Percentiles rank a stretch among this genome's conserved stretches.
These are phyloP conservation scores for Wasmannia auropunctata DNA, from an alignment of 1,140 invertebrate species.

Conservation along the genomic window DNA sequence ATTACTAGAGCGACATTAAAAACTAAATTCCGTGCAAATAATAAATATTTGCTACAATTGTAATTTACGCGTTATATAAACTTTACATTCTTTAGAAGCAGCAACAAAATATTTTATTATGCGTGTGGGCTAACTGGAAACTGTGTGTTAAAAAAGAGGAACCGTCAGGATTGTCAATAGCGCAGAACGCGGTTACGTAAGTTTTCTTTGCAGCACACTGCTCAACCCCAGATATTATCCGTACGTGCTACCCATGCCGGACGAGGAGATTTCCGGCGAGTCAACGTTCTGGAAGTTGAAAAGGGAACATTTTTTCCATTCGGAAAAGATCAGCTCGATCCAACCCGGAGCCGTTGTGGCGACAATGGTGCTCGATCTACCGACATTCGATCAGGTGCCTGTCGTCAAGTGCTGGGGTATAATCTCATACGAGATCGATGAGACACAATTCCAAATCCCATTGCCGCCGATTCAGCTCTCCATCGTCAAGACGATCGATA, in stretches of 20 bases:
- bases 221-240: slow-evolving; percentile 75
- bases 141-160: neutral
- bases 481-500: slow-evolving; percentile 67
- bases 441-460: slow-evolving; percentile 74
- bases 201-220: slow-evolving; percentile 70
- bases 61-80: neutral
- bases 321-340: slow-evolving; percentile 67
- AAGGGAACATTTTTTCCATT: slow-evolving; percentile 60
- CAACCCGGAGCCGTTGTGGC: slow-evolving; percentile 64
- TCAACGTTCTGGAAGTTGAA: slow-evolving; percentile 76
- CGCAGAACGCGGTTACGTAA: neutral
- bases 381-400: slow-evolving; percentile 70
- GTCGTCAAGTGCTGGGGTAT: slow-evolving; percentile 70
- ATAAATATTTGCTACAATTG: neutral
- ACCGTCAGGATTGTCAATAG: neutral
- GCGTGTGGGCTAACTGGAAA: neutral
- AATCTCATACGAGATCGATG: slow-evolving; percentile 77
- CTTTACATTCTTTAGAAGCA: neutral
- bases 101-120: neutral
- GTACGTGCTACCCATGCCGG: slow-evolving; percentile 30
- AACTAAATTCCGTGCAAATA: neutral
- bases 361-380: slow-evolving; percentile 76
- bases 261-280: slow-evolving; percentile 62
- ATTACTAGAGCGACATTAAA: neutral
- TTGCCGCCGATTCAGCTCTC: slow-evolving; percentile 69